A percentile compares a stretch with the other conserved stretches of the same genome.
Evolutionary conservation across 2,888 invertebrate genomes (phyloP).

Genomic region (Cinara cedri): DNA sequence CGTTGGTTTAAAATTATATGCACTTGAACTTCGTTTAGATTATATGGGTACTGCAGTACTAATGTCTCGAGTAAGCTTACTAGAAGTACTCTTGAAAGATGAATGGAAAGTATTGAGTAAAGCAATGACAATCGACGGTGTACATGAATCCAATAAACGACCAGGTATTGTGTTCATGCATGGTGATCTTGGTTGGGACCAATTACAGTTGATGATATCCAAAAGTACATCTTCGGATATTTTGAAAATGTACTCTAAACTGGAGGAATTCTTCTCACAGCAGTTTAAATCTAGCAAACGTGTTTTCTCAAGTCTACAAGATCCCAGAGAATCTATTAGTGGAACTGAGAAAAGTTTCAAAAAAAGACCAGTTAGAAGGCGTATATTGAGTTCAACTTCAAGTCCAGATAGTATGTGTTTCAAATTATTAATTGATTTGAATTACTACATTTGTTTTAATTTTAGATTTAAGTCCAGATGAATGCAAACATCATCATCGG

Average conservation of each 20-base stretch:
- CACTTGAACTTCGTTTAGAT: constrained; percentile 88
- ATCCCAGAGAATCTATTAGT: constrained; percentile 46
- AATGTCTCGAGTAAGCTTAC: constrained; percentile 84
- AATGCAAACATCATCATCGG: constrained; percentile 81
- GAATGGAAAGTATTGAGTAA: constrained; percentile 76
- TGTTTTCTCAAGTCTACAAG: constrained; percentile 78
- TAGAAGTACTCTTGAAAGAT: constrained; percentile 81
- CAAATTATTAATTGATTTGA: neutral
- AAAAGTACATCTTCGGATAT: constrained; percentile 96
- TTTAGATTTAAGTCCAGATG: constrained; percentile 62
- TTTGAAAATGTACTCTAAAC: constrained; percentile 93
- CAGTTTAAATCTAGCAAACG: constrained; percentile 95
- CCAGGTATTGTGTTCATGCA: constrained; percentile 91
- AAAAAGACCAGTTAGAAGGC: constrained; percentile 54
- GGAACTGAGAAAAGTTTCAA: constrained; percentile 43
- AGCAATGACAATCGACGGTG: constrained; percentile 38
- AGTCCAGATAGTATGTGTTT: constrained; percentile 48
- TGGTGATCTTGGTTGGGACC: constrained; percentile 93
- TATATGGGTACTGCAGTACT: constrained; percentile 98
- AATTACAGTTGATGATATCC: constrained; percentile 94
- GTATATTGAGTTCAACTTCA: constrained; percentile 39
- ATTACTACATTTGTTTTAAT: neutral
- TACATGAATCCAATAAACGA: constrained; percentile 62
- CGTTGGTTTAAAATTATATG: constrained; percentile 77
- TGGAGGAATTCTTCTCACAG: constrained; percentile 97